Evolutionary conservation across 2,888 invertebrate species (phyloP).

Genomic region (Rotaria magnacalcarata): DNA sequence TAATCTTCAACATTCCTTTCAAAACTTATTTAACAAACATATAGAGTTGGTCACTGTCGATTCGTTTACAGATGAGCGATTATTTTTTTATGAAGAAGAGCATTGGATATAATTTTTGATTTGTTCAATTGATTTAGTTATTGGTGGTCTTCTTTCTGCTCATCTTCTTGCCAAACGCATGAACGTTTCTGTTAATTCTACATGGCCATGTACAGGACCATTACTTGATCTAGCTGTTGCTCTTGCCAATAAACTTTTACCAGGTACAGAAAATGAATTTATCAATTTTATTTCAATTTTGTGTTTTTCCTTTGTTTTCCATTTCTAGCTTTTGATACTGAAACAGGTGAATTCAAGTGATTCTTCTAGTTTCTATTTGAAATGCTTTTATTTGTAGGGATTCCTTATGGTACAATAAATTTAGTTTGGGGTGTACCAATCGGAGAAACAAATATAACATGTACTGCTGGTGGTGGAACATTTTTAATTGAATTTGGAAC

Average conservation of each 20-base stretch:
- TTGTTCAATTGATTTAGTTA: slow-evolving; percentile 63
- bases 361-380: not conserved
- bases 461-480: slow-evolving; percentile 95
- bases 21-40: too few relatives aligned
- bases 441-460: slow-evolving; percentile 90
- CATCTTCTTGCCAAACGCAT: slow-evolving; percentile 80
- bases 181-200: slow-evolving; percentile 61
- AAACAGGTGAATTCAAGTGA: not conserved
- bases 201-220: slow-evolving; percentile 96
- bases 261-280: slow-evolving; percentile 58
- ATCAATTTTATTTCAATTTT: too few relatives aligned
- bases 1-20: too few relatives aligned
- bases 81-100: too few relatives aligned
- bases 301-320: not conserved
- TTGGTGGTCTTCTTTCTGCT: slow-evolving; percentile 90
- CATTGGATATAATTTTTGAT: too few relatives aligned
- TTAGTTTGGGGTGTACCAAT: slow-evolving; percentile 81
- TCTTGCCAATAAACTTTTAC: slow-evolving; percentile 81
- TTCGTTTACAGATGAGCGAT: too few relatives aligned
- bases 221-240: slow-evolving; percentile 84
- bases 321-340: slow-evolving; percentile 3
- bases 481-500: slow-evolving; percentile 93
- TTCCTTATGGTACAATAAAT: slow-evolving; percentile 97
- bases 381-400: slow-evolving; percentile 63
- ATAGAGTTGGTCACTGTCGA: too few relatives aligned